Evolutionary conservation across 2,113 vertebrate genomes (phyloP), one percentile per base, ranked within the genome.

Genomic region (Rhabdomys dilectus): DNA sequence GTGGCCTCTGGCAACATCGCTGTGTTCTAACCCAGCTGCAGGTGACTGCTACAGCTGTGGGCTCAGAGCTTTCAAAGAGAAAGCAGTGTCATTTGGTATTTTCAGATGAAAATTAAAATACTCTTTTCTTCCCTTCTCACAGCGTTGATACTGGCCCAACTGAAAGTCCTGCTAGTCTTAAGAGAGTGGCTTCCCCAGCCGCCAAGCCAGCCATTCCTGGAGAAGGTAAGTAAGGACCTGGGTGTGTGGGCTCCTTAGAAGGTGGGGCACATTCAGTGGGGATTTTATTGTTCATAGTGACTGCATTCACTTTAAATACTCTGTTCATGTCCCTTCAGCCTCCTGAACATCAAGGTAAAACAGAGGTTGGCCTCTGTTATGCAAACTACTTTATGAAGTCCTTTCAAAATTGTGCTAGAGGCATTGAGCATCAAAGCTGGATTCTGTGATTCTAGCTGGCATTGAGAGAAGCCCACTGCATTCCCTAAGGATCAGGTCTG

Each of bases 131-230:
- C 70, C 11, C 95, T 92, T 97, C 95, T 97, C 98, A 84, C 98
- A 99, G 99, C 94, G 99, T 99, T 98, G 99, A 99, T 92, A 98
- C 99, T 53, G 99, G 98, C 82, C 99, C 99, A 73, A 99, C 99
- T 68, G 99, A 99, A 68, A 99, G 99, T 68, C 99, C 99, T 0
- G 99, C 99, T 56, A 99, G 98, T 97, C 98, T 99, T 75, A 99
- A 99, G 98, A 99, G 99, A 88, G 99, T 99, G 24, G 98, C 99
- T 66, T 99, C 99, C 53, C 99, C 99, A 80, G 99, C 99, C 16
- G 97, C 99, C 94, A 99, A 99, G 98, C 96, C 98, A 12, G 92
- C 99, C 0, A 81, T 98, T 12, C 98, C 99, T 45, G 99, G 99
- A 97, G 99, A 99, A 99, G 99, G 99, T 99, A 98, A 98, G 99